These are phyloP conservation scores for Hyles lineata DNA, from an alignment of 2,888 invertebrate genomes.

Conservation along the genomic window DNA sequence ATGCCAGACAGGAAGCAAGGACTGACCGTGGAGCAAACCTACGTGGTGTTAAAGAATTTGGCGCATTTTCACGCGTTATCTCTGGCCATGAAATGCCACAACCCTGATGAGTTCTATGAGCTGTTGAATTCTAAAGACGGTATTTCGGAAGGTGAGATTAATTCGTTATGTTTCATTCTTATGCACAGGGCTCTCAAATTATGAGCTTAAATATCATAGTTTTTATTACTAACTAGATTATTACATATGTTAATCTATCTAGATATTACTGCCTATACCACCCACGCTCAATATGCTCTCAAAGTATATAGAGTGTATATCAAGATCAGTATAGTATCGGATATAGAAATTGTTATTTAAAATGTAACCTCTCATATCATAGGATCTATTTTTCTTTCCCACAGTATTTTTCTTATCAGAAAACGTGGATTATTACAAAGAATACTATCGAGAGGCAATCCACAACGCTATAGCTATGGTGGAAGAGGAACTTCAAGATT, in stretches of 20 bases:
- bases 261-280: too few species aligned
- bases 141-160: constrained; percentile 72
- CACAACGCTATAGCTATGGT: constrained; percentile 88
- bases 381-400: constrained; percentile 35
- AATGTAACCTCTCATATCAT: too few species aligned
- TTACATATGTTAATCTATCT: too few species aligned
- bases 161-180: not conserved
- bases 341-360: too few species aligned
- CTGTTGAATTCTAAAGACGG: constrained; percentile 76
- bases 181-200: too few species aligned
- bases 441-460: constrained; percentile 87
- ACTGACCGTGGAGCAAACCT: constrained; percentile 85
- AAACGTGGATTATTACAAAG: constrained; percentile 88
- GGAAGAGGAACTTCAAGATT: constrained; percentile 66
- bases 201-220: too few species aligned
- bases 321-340: too few species aligned
- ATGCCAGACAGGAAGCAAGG: constrained; percentile 88
- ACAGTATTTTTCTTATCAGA: constrained; percentile 86
- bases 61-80: constrained; percentile 88
- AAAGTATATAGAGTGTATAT: too few species aligned
- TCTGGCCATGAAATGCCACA: constrained; percentile 85
- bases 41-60: constrained; percentile 84
- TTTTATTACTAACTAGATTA: too few species aligned
- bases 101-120: constrained; percentile 83
- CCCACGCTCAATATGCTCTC: too few species aligned